These are phyloP conservation scores for Macrotis lagotis DNA, from an alignment of 2,113 vertebrate genomes.

Conservation along the genomic window DNA sequence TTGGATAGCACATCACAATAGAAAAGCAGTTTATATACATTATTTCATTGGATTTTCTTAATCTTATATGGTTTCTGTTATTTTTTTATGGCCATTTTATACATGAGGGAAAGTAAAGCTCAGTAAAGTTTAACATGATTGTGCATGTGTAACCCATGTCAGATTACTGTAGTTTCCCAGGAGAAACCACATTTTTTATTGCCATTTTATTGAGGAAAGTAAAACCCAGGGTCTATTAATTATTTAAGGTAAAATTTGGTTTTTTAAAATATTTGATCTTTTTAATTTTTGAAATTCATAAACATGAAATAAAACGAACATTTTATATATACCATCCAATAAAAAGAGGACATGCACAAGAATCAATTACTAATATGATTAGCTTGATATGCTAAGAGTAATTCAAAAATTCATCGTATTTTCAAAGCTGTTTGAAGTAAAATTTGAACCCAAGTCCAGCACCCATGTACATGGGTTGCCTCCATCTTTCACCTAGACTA, in stretches of 20 bases:
- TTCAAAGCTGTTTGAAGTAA: not conserved
- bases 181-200: too few species aligned
- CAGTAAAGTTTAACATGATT: not conserved
- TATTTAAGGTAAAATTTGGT: too few species aligned
- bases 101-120: not conserved
- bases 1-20: not conserved
- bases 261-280: too few species aligned
- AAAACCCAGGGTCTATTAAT: not conserved
- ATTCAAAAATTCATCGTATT: too few species aligned
- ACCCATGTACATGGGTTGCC: not conserved
- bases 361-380: too few species aligned
- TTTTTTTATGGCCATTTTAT: not conserved
- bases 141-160: too few species aligned
- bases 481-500: not conserved
- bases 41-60: not conserved
- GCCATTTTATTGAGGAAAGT: not conserved
- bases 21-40: not conserved
- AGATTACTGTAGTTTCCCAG: too few species aligned
- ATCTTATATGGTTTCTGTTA: not conserved
- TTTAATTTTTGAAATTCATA: too few species aligned
- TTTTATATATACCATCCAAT: too few species aligned
- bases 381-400: too few species aligned
- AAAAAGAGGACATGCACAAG: too few species aligned
- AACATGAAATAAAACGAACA: too few species aligned
- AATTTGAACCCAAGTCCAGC: not conserved